Percentiles rank a stretch among this genome's conserved stretches.
These are phyloP conservation scores for Petrocephalus zakoni DNA, from an alignment of 2,113 vertebrate genomes.

Conservation along the genomic window DNA sequence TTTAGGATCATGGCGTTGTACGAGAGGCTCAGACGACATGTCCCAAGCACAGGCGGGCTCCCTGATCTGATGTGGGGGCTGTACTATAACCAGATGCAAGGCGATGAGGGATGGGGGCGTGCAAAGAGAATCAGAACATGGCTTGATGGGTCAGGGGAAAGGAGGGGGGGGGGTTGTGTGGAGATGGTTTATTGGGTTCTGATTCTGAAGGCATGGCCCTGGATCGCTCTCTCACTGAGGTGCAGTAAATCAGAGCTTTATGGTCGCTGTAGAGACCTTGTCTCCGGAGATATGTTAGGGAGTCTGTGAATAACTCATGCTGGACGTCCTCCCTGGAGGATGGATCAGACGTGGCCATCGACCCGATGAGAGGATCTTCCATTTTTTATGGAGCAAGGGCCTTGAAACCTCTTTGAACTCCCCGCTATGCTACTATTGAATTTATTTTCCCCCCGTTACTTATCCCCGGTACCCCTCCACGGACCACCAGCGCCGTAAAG, in stretches of 20 bases:
- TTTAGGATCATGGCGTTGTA: neutral
- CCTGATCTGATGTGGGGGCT: neutral
- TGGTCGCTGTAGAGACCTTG: constrained; percentile 45
- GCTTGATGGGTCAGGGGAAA: neutral
- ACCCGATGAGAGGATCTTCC: constrained; percentile 34
- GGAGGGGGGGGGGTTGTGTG: constrained; percentile 17
- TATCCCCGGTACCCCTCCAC: neutral
- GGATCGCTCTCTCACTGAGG: constrained; percentile 28
- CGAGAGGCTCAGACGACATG: neutral
- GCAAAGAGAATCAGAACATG: neutral
- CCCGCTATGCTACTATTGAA: neutral
- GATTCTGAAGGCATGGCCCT: constrained; percentile 46
- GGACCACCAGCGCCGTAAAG: neutral
- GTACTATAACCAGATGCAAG: constrained; percentile 6
- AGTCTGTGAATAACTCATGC: constrained; percentile 61
- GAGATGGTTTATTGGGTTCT: constrained; percentile 1
- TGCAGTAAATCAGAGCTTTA: constrained; percentile 61
- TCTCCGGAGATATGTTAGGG: constrained; percentile 59
- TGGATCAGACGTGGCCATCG: constrained; percentile 32
- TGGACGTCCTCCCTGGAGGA: constrained; percentile 51
- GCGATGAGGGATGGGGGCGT: constrained; percentile 22
- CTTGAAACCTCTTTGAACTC: constrained; percentile 35
- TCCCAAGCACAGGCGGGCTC: neutral
- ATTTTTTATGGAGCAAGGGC: constrained; percentile 39
- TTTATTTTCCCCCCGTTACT: constrained; percentile 10